Evolutionary conservation across 2,113 vertebrate genomes (phyloP).

Genomic region (Raja brachyura): DNA sequence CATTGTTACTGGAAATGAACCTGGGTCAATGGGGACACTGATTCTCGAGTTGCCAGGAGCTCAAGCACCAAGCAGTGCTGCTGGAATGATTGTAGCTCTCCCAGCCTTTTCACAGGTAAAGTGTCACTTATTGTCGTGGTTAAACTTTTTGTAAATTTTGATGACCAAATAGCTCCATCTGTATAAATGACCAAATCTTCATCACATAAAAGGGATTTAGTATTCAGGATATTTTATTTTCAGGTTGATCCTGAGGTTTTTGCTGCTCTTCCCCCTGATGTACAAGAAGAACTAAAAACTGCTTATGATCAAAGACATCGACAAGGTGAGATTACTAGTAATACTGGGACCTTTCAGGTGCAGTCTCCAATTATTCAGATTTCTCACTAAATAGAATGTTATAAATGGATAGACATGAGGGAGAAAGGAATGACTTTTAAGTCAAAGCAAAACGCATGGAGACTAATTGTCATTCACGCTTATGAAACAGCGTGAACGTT

Average conservation of each 20-base stretch:
- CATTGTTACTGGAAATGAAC: slow-evolving; percentile 48
- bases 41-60: slow-evolving; percentile 79
- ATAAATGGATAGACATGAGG: neutral
- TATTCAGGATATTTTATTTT: slow-evolving; percentile 7
- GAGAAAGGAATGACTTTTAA: neutral
- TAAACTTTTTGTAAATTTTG: neutral
- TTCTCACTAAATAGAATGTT: neutral
- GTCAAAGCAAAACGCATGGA: neutral
- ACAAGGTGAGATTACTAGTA: slow-evolving; percentile 49
- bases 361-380: neutral
- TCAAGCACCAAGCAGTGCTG: slow-evolving; percentile 58
- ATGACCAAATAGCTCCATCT: neutral
- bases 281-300: slow-evolving; percentile 84
- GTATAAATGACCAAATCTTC: neutral
- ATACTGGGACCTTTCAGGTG: neutral
- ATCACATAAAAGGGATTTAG: too few species aligned
- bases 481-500: neutral
- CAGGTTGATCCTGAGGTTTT: slow-evolving; percentile 96
- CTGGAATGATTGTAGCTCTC: slow-evolving; percentile 80
- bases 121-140: neutral
- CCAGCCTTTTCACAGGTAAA: slow-evolving; percentile 89
- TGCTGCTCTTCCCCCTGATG: slow-evolving; percentile 81
- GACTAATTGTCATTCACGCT: neutral
- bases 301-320: slow-evolving; percentile 72
- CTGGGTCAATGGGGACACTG: slow-evolving; percentile 63